Base-by-base conservation (phyloP, 92 coral and sea anemone genomes). In the Porites lobata region DNA sequence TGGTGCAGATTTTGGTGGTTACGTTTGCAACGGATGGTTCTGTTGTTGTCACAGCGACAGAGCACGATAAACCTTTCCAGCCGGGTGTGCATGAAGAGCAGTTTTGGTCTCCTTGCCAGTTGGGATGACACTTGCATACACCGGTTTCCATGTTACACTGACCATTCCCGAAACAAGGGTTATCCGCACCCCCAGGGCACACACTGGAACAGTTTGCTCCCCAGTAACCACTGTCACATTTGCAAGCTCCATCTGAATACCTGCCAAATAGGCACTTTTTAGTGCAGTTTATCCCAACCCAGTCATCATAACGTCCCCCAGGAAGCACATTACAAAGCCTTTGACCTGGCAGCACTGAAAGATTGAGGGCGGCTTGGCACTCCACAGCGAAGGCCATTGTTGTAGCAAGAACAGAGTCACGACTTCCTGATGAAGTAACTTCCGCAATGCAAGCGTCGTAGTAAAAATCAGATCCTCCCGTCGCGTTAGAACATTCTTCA, bases 191-290 rank as follows among this genome's bases (percentile, higher is more conserved):
- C 69, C 99, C 99, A 4, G 96, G 98, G 72, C 99, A 97, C 75
- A 90, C 94, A 73, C 78, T 71, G 15, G 98, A 92, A 78, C 99
- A 97, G 82, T 93, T 95, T 21, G 26, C 85, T 9, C 98, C 99
- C 99, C 99, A 97, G 91, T 95, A 95, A 58, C 99, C 99, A 65
- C 50, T 50, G 66, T 95, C 99, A 83, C 99, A 97, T 80, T 83
- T 83, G 85, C 99, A 97, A 12, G 87, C 76, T 26, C 62, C 87
- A 43, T 83, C 75, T 29, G 47, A 56, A 65, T 88, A 94, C 66
- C 81, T 72, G 18, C 99, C 99, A 54, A 90, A 87, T 1, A 90
- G 80, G 86, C 99, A 97, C 57, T 73, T 81, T 29, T 77, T 77
- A 24, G 94, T 86, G 83, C 99, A 97, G 83, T 91, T 89, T 58